Evolutionary conservation across 1,140 invertebrate species (phyloP), one percentile per base, ranked within the genome.

Genomic region (Drosophila lacertosa): DNA sequence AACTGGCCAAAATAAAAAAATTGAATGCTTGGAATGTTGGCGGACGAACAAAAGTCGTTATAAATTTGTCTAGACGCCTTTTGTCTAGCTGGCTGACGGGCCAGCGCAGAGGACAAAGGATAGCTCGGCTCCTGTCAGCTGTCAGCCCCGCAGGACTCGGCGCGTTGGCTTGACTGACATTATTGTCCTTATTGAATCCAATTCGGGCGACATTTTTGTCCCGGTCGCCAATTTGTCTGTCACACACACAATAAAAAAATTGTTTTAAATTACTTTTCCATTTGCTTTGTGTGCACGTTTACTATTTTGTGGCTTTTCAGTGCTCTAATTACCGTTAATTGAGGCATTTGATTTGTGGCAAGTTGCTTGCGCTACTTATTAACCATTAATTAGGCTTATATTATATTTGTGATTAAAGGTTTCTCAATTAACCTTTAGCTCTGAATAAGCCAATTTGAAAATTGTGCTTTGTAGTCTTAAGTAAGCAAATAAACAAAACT

Each of bases 1-100:
- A 81, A 64, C 63, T 55, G 55, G 51, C 69, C 54, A 57, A 44
- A 69, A 69, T 50, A 64, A 50, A 69, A 59, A 24, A n/a, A n/a
- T n/a, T 68, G 63, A 74, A 83, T 74, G 64, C 39, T 33, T 37
- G 63, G 74, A 63, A 83, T 84, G 57, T 42, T 48, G 58, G 10
- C 42, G 63, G 45, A 7, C 26, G 6, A 29, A 29, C 73, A 55
- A 64, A 76, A 74, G 69, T 71, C 74, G 60, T 88, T 88, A 88
- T 71, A 86, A 77, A 88, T 74, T 84, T 77, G 81, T 86, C 81
- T 86, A 86, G 81, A 86, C 81, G 47, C 45, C 82, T 55, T 75
- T 81, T 86, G 77, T 88, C 81, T 77, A 77, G 73, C 60, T 24
- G 40, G 62, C 74, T 72, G 80, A 67, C 72, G 68, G 58, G 53